These are phyloP conservation scores for Pasiphila rectangulata DNA, from an alignment of 2,888 invertebrate species.

Conservation along the genomic window DNA sequence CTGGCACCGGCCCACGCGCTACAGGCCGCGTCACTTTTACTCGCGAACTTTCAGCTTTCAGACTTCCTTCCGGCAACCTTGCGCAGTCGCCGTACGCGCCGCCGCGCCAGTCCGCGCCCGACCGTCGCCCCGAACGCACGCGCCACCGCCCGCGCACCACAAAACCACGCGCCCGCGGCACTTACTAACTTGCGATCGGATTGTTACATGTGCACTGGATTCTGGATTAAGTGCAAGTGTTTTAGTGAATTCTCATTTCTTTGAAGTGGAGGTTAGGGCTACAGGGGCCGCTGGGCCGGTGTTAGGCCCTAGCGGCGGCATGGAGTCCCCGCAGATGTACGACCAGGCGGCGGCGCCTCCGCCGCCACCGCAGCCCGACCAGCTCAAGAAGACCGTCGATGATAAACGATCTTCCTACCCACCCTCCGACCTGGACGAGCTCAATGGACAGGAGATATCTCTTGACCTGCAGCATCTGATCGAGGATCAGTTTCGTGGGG, in stretches of 20 bases:
- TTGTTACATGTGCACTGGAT: constrained; percentile 4
- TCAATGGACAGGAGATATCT: constrained; percentile 95
- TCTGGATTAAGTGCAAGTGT: constrained; percentile 57
- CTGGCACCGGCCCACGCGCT: neutral
- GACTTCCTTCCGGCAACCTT: constrained; percentile 75
- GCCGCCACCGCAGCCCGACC: constrained; percentile 82
- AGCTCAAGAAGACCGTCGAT: constrained; percentile 79
- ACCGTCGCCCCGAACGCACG: constrained; percentile 63
- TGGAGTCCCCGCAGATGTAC: constrained; percentile 94
- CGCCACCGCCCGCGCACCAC: constrained; percentile 27
- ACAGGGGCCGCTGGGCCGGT: constrained; percentile 71
- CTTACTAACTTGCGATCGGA: constrained; percentile 32
- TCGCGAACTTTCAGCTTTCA: constrained; percentile 67
- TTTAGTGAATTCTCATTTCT: constrained; percentile 69
- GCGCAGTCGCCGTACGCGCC: constrained; percentile 48
- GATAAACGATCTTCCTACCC: constrained; percentile 87
- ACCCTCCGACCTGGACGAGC: constrained; percentile 91
- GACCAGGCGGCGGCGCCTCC: constrained; percentile 84
- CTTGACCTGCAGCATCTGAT: constrained; percentile 95
- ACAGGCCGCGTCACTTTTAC: constrained; percentile 58
- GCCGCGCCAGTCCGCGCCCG: constrained; percentile 64
- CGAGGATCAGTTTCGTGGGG: constrained; percentile 94
- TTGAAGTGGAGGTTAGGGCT: constrained; percentile 77
- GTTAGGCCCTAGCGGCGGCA: constrained; percentile 77
- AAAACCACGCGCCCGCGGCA: constrained; percentile 39